These are phyloP conservation scores for Heliconius cydno DNA, from an alignment of 2,888 invertebrate species.

Conservation along the genomic window DNA sequence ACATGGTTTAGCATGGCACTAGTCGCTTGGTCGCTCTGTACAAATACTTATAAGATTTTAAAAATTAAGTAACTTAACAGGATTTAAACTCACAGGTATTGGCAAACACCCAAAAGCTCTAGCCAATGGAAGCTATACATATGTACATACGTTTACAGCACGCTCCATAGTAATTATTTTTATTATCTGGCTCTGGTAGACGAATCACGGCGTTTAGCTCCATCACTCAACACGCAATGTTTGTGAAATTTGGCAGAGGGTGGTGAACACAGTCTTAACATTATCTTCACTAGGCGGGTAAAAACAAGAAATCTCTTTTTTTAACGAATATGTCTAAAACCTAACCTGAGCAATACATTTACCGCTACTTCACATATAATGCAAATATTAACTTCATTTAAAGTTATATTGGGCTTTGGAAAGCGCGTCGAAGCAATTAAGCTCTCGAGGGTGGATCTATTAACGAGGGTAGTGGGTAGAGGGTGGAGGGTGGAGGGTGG, in stretches of 20 bases:
- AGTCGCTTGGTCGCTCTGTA: too few species aligned
- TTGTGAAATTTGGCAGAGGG: not conserved
- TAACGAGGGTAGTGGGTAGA: slow-evolving; percentile 6
- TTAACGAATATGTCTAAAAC: not conserved
- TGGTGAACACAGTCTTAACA: not conserved
- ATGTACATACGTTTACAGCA: too few species aligned
- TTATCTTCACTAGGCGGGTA: not conserved
- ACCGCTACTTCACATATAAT: not conserved
- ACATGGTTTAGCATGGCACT: too few species aligned
- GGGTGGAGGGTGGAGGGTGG: not conserved
- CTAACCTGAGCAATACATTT: not conserved
- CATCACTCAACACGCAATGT: not conserved
- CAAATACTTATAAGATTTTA: too few species aligned
- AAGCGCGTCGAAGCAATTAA: slow-evolving; percentile 31
- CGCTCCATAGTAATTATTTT: not conserved
- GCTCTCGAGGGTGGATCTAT: slow-evolving; percentile 24
- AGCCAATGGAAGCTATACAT: too few species aligned
- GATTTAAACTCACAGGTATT: too few species aligned
- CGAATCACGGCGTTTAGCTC: not conserved
- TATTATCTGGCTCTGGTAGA: not conserved
- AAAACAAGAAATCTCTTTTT: not conserved
- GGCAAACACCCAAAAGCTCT: too few species aligned
- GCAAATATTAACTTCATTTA: slow-evolving; percentile 20
- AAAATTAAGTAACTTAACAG: too few species aligned
- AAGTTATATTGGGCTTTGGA: slow-evolving; percentile 21